Base-by-base conservation (phyloP, 2,797 vertebrate genomes). In the Fringilla coelebs region DNA sequence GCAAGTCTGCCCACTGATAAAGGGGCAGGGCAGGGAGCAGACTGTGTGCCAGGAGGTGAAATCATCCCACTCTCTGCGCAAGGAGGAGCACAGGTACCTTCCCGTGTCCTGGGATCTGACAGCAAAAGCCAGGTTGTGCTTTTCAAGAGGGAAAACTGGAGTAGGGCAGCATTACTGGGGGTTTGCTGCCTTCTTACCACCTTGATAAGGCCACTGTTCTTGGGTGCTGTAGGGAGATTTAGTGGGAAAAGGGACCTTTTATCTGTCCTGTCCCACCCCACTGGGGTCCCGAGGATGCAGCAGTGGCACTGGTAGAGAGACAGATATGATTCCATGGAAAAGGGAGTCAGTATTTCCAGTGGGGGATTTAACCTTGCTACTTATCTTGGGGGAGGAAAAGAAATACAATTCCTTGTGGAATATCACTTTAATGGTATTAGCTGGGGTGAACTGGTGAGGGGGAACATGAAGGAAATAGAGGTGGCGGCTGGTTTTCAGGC, bases 151-250 rank as follows among this genome's bases (percentile, higher is more conserved):
- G 41, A 76, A 68, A 61, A 49, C 22, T 4, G 11, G 34, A 38
- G 26, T 20, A 32, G 52, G 26, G 38, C 70, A 87, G 78, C 4
- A 1, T 57, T 1, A 3, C 68, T 24, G 40, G 4, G 43, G 31
- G 31, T 46, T 72, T 72, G 45, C 28, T 3, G 6, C 34, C 55
- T 67, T 61, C 68, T 83, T 34, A 20, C 17, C 28, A 5, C 4
- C 13, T 57, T 32, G 48, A 2, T 22, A n/a, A 21, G 1, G 31
- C 14, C 7, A 4, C 40, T 26, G 28, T 4, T 15, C 1, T 10
- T 8, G 24, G 34, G 32, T 1, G 7, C 8, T 3, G 5, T 0
- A 3, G 13, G 65, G 41, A 68, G 21, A 16, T 4, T 29, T 1
- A 6, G 31, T 16, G 41, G 36, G 13, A 68, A 86, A 49, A 73